Evolutionary conservation across 2,797 vertebrate genomes (phyloP), one percentile per base, ranked within the genome.

Genomic region (Melanotaenia pygmaea): DNA sequence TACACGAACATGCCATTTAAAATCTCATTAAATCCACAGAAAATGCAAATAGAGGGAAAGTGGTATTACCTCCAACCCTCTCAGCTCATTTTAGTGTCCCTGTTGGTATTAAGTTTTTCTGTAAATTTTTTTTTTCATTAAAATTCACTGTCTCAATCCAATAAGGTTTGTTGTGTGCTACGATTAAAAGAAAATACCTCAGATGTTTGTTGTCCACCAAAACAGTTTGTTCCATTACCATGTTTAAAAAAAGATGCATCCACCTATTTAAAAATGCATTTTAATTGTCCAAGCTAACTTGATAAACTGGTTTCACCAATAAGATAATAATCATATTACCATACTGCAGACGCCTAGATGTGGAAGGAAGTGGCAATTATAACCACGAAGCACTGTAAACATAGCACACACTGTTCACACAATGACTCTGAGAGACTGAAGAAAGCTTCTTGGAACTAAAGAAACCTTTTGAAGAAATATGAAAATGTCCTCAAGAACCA

Each of bases 61-160:
- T 51, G 20, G 62, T 45, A 53, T 77, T 76, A 80, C 77, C 66
- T 74, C 66, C 40, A 77, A 61, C 45, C 50, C 69, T 64, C 47
- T 72, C 28, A n/a, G 62, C 53, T 76, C n/a, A 45, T 67, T 40
- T 76, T 60, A 51, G 35, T 40, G 62, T 82, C 60, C 77, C 4
- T 2, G 40, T 67, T 75, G 71, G 59, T 38, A 18, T 82, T 72
- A 69, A 59, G 83, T 16, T 18, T 16, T 12, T 43, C 30, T 34
- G 32, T 34, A 79, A 28, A 3, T 58, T 78, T 74, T 81, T 74
- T 74, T 10, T 57, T 57, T 66, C 88, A 86, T 84, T 87, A 77
- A 85, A 85, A 77, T 40, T 34, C 37, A 59, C 57, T 59, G 26
- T 64, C 37, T 37, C 32, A 72, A 70, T 82, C 73, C 67, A 66